phyloP scores from a whole-genome alignment of 2,113 vertebrate genomes.

The rabbit (Oryctolagus cuniculus) region DNA sequence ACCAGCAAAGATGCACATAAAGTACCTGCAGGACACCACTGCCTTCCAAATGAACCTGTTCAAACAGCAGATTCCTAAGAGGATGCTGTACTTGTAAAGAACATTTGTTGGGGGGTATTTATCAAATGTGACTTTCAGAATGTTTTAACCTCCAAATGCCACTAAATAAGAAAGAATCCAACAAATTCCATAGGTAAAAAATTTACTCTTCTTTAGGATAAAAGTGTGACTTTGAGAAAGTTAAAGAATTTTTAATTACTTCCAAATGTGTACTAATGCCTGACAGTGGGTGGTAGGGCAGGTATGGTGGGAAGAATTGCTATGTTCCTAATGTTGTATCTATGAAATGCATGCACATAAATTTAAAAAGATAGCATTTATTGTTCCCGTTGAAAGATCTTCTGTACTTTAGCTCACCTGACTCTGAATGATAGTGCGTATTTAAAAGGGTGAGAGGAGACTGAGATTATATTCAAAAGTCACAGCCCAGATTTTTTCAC shows the following conservation, averaged over 20 bases:
- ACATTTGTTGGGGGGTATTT: background rate
- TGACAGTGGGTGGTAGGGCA: background rate
- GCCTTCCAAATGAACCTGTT: constrained; percentile 62
- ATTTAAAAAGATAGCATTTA: background rate
- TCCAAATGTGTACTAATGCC: background rate
- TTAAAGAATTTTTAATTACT: constrained; percentile 1
- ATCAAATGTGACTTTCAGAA: background rate
- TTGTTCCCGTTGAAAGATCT: background rate
- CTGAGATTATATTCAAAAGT: background rate
- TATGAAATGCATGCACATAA: too few relatives aligned
- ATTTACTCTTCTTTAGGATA: background rate
- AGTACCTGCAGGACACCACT: background rate
- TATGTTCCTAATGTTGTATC: too few relatives aligned
- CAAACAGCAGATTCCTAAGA: background rate
- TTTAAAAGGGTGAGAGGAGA: background rate
- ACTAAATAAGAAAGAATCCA: background rate
- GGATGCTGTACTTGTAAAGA: background rate
- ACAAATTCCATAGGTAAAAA: too few relatives aligned
- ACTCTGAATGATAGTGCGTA: background rate
- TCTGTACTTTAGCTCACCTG: background rate
- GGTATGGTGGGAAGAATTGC: too few relatives aligned
- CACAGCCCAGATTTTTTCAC: background rate
- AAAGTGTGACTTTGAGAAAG: background rate
- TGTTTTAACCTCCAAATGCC: background rate
- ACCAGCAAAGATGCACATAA: constrained; percentile 59